Evolutionary conservation across 2,888 invertebrate species (phyloP).

Genomic region (Malthinus seriepunctatus): DNA sequence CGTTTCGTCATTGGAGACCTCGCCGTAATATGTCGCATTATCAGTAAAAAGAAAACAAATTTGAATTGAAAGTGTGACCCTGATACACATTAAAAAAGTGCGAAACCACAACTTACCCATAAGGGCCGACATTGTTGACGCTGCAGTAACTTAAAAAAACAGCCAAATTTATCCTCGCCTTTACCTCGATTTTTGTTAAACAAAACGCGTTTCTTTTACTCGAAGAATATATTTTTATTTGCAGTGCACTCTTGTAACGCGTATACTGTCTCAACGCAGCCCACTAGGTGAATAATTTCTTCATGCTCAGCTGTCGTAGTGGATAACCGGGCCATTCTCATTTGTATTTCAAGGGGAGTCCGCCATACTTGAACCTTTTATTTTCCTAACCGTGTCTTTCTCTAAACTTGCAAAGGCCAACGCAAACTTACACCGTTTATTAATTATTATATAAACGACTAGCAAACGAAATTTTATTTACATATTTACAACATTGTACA

Average conservation of each 20-base stretch:
- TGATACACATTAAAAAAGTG: background rate
- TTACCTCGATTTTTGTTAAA: background rate
- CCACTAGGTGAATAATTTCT: slow-evolving; percentile 13
- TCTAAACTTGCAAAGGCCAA: no score
- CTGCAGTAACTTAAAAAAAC: no score
- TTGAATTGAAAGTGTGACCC: background rate
- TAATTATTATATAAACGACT: no score
- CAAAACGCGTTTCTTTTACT: background rate
- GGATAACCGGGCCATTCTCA: slow-evolving; percentile 16
- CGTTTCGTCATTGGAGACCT: no score
- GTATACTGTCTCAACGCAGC: background rate
- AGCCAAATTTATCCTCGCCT: no score
- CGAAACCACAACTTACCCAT: slow-evolving; percentile 3
- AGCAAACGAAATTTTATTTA: no score
- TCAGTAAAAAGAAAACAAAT: no score
- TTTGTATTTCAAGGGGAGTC: slow-evolving; percentile 13
- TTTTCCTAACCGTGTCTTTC: no score
- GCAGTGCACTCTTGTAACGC: background rate
- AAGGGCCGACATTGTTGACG: background rate
- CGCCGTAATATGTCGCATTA: no score
- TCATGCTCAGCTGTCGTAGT: slow-evolving; percentile 25
- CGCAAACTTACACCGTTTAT: no score
- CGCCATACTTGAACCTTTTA: no score
- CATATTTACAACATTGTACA: no score
- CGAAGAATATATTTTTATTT: background rate